phyloP scores from a whole-genome alignment of 2,113 vertebrate genomes.

The Mormyrus iriodes region DNA sequence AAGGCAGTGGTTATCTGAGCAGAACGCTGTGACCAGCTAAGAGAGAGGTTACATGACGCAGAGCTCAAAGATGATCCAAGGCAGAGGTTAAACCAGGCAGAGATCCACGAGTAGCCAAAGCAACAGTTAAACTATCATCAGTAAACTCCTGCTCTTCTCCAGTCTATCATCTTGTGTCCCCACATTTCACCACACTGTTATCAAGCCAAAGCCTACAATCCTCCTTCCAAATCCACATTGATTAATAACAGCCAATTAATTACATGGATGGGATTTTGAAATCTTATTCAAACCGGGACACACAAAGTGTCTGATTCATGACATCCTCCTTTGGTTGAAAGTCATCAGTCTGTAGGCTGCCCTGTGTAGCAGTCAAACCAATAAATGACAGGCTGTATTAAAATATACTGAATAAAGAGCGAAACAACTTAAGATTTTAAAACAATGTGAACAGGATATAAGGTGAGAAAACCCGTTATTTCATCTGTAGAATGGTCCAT shows the following conservation, averaged over 20 bases:
- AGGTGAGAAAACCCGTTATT: background rate
- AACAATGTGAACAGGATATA: background rate
- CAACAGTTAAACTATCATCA: background rate
- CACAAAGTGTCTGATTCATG: background rate
- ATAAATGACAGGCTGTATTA: background rate
- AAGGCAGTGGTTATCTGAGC: background rate
- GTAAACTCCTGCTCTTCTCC: background rate
- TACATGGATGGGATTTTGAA: background rate
- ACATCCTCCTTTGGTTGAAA: background rate
- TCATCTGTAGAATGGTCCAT: background rate
- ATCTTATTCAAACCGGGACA: background rate
- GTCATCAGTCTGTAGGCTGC: background rate
- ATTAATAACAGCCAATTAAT: background rate
- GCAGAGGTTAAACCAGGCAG: background rate
- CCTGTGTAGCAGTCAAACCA: background rate
- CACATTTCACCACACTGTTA: background rate
- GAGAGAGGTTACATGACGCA: background rate
- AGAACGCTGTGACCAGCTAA: background rate
- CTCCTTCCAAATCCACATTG: background rate
- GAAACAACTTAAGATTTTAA: background rate
- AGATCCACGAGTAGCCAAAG: background rate
- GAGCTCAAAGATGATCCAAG: background rate
- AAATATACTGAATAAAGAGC: background rate
- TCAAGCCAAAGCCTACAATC: background rate
- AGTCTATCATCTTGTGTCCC: background rate